Conservation (phyloP, 2,888 invertebrate species). For the Psylliodes chrysocephalus region DNA sequence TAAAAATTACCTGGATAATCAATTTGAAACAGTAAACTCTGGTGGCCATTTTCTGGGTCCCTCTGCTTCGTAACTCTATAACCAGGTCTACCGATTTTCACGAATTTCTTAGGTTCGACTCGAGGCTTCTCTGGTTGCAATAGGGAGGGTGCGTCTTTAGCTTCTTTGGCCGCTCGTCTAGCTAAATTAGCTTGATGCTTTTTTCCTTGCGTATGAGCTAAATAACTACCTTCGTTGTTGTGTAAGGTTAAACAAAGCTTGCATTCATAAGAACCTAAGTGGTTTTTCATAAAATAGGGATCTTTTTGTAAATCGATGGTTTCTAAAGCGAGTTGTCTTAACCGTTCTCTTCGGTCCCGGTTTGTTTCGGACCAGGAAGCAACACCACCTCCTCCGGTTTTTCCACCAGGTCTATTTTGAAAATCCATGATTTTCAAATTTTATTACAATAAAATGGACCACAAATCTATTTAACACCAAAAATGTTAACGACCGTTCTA, state of each 20-base stretch:
- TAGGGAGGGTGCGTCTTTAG: slow-evolving; percentile 95
- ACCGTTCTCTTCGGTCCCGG: slow-evolving; percentile 93
- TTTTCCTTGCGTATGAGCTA: slow-evolving; percentile 99
- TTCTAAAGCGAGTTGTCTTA: slow-evolving; percentile 95
- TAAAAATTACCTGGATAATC: slow-evolving; percentile 85
- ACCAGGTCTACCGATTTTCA: slow-evolving; percentile 98
- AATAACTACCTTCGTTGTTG: slow-evolving; percentile 98
- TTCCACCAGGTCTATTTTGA: slow-evolving; percentile 98
- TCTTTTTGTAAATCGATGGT: slow-evolving; percentile 99
- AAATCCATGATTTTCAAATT: slow-evolving; percentile 95
- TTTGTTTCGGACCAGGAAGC: slow-evolving; percentile 99
- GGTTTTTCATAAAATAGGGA: slow-evolving; percentile 99
- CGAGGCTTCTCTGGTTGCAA: slow-evolving; percentile 95
- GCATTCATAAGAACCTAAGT: slow-evolving; percentile 95
- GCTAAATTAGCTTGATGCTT: slow-evolving; percentile 97
- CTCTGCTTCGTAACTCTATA: slow-evolving; percentile 98
- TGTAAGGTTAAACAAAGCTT: slow-evolving; percentile 98
- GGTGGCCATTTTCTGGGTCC: slow-evolving; percentile 94
- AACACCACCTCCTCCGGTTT: slow-evolving; percentile 99
- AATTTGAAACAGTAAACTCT: slow-evolving; percentile 96
- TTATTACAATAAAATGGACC: too few relatives aligned
- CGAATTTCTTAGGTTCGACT: slow-evolving; percentile 98
- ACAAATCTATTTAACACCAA: too few relatives aligned
- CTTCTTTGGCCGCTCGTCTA: slow-evolving; percentile 97
- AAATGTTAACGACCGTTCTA: too few relatives aligned